Evolutionary conservation across 2,888 invertebrate species (phyloP), one percentile per base, ranked within the genome.

Genomic region (Prosopocoilus inquinatus): DNA sequence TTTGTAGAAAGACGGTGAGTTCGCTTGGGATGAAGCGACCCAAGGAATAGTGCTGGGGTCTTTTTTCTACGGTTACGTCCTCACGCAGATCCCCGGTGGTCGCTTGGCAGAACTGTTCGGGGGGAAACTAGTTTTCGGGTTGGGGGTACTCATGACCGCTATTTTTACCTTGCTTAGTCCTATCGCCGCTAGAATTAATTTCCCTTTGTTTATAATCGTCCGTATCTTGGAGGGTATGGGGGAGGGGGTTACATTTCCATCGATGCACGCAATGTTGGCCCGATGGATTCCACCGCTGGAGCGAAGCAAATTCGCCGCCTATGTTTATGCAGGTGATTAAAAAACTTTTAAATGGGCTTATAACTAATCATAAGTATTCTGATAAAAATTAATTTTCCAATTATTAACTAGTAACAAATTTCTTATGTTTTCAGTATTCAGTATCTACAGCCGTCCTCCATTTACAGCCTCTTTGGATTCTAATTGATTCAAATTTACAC

Each of bases 281-380:
- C 83, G 87, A 61, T 96, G 96, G 96, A 91, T 95, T 49, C 96
- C 96, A 4, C 95, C 94, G 1, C 75, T 91, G 67, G 96, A 96
- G 74, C 83, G 95, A 66, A 91, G 91, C 49, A 91, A 91, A 75
- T 90, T 96, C 75, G 94, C 92, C 9, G 93, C 94, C 32, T 84
- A 89, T 72, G 90, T 91, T 3, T 92, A 92, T 80, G 90, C 91
- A 61, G 89, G 88, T 50, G 32, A 15, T 8, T 35, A 9, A 36
- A 2, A 36, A 7, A 15, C 32, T 20, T 35, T 87, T 72, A 70
- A 73, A 67, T 38, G 47, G 41, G 33, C 39, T 32, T 32, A 16
- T 28, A 12, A 36, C 12, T 28, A 12, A 36, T 9, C 11, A 33
- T 47, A 28, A 5, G 7, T 5, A 28, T 28, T 28, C 2, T 2